Evolutionary conservation across 2,113 vertebrate species (phyloP).

Genomic region (Lycocorax pyrrhopterus): DNA sequence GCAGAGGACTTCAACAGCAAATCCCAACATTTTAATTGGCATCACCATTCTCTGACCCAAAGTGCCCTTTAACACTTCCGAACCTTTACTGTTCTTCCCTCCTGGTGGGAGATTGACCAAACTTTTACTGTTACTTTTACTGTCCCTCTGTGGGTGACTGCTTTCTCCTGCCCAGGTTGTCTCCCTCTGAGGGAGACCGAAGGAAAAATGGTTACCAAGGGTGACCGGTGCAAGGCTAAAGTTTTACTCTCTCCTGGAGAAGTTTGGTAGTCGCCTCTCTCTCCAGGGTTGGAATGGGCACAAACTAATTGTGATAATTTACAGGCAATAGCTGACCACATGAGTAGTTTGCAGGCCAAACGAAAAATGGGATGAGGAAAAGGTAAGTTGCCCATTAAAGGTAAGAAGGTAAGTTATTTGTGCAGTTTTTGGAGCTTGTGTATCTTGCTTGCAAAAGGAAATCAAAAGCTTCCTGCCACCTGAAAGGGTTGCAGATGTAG

Average conservation of each 20-base stretch:
- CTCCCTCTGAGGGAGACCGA: neutral
- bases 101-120: neutral
- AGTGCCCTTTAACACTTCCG: rapidly evolving
- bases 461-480: neutral
- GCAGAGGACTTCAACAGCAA: neutral
- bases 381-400: neutral
- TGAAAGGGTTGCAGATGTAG: neutral
- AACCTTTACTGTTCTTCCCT: neutral
- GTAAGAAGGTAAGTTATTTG: neutral
- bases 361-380: neutral
- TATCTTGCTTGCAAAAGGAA: neutral
- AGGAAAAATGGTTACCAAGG: neutral
- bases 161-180: neutral
- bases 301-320: neutral
- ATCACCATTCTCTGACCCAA: neutral
- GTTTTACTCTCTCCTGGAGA: neutral
- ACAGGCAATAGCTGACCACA: neutral
- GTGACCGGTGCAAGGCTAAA: neutral
- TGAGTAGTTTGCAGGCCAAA: neutral
- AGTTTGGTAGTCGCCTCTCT: neutral
- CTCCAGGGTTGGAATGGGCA: neutral
- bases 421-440: neutral
- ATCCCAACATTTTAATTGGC: neutral
- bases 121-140: neutral
- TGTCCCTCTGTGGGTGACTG: neutral